A percentile compares a stretch with the other conserved stretches of the same genome.
phyloP scores from a whole-genome alignment of 2,797 vertebrate genomes.

The Rhyacichthys aspro region DNA sequence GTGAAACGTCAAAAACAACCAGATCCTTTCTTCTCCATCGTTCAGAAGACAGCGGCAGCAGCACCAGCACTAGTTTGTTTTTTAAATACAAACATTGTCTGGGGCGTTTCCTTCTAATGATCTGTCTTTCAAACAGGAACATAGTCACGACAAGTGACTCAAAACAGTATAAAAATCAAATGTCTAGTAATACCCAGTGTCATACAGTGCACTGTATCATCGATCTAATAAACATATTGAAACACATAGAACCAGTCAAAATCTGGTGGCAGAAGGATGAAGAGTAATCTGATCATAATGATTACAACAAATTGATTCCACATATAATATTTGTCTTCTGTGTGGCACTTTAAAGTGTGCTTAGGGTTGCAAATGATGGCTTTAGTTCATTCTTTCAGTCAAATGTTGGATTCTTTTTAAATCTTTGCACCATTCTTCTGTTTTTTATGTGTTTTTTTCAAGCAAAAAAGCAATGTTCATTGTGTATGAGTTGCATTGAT shows the following conservation, averaged over 20 bases:
- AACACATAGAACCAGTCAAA: conserved; percentile 74
- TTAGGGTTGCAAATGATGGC: conserved; percentile 98
- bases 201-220: conserved; percentile 68
- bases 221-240: conserved; percentile 68
- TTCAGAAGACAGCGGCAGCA: conserved; percentile 69
- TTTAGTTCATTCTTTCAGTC: conserved; percentile 85
- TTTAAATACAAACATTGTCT: conserved; percentile 65
- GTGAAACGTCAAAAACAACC: conserved; percentile 44
- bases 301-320: conserved; percentile 77
- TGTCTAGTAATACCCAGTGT: conserved; percentile 66
- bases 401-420: conserved; percentile 64
- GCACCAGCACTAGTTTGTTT: conserved; percentile 70
- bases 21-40: conserved; percentile 54
- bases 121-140: conserved; percentile 59
- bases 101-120: conserved; percentile 58
- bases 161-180: conserved; percentile 74
- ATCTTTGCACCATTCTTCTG: conserved; percentile 70
- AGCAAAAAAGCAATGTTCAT: conserved; percentile 91
- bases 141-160: conserved; percentile 65
- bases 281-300: conserved; percentile 66
- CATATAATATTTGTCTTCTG: conserved; percentile 66
- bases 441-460: conserved; percentile 82
- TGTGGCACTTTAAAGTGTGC: conserved; percentile 88
- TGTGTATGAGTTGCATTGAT: conserved; percentile 96
- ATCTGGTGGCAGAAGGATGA: conserved; percentile 75